Evolutionary conservation across 2,113 vertebrate genomes (phyloP).

Genomic region (Hyperopisus bebe): DNA sequence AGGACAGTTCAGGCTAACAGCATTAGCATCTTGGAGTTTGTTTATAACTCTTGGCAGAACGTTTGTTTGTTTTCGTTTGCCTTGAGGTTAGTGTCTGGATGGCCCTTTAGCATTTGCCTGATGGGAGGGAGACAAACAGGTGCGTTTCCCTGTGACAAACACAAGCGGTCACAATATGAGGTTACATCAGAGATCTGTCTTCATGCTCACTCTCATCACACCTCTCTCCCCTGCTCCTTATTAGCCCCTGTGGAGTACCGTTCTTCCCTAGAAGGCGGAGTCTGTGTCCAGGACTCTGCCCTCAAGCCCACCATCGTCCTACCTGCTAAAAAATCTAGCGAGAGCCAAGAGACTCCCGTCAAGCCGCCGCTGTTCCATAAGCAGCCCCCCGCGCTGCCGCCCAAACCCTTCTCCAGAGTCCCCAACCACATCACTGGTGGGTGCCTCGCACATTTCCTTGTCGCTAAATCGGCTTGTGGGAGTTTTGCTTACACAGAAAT

Average conservation of each 20-base stretch:
- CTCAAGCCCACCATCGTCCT: slow-evolving; percentile 78
- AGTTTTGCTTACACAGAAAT: too few relatives aligned
- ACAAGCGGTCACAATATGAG: background rate
- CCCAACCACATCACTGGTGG: slow-evolving; percentile 92
- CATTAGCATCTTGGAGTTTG: background rate
- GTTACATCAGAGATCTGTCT: background rate
- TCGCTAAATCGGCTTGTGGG: too few relatives aligned
- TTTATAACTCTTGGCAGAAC: background rate
- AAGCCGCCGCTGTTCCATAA: slow-evolving; percentile 90
- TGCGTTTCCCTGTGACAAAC: background rate
- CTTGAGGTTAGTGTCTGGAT: background rate
- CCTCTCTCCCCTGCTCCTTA: background rate
- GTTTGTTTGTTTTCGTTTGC: background rate
- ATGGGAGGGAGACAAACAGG: background rate
- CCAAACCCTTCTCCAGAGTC: slow-evolving; percentile 92
- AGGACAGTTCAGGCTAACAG: background rate
- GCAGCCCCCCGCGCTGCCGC: slow-evolving; percentile 95
- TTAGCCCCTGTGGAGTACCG: slow-evolving; percentile 86
- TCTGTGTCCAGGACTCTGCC: slow-evolving; percentile 83
- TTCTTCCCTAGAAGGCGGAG: slow-evolving; percentile 73
- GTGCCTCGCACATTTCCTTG: slow-evolving; percentile 30
- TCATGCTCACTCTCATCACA: background rate
- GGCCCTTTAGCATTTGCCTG: background rate
- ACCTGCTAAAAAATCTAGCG: slow-evolving; percentile 83
- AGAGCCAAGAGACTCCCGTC: slow-evolving; percentile 82